These are phyloP conservation scores for Dolichoris vasculosae DNA, from an alignment of 1,140 invertebrate genomes.

Conservation along the genomic window DNA sequence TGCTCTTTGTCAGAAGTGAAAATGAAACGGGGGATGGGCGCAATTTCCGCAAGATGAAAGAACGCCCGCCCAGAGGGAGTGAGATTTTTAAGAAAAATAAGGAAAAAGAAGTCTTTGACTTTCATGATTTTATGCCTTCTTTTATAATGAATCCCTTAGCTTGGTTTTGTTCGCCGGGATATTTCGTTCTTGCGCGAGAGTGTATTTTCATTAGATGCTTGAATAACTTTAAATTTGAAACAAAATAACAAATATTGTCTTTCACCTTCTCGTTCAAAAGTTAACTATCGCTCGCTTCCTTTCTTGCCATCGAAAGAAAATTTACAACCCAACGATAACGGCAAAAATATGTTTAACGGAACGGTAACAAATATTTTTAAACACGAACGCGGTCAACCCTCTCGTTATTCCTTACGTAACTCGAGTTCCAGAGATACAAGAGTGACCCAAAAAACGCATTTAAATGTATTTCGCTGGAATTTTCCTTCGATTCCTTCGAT, in stretches of 20 bases:
- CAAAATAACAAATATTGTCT: not conserved
- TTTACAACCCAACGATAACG: too few species aligned
- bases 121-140: not conserved
- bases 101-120: conserved; percentile 36
- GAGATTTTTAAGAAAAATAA: conserved; percentile 40
- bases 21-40: conserved; percentile 44
- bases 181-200: not conserved
- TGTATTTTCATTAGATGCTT: not conserved
- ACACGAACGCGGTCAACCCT: too few species aligned
- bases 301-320: too few species aligned
- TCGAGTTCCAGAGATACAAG: too few species aligned
- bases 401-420: too few species aligned
- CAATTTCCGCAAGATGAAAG: conserved; percentile 51
- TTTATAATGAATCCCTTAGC: conserved; percentile 25
- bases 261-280: not conserved
- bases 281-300: too few species aligned
- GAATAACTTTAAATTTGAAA: not conserved
- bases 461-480: too few species aligned
- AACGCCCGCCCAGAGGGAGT: not conserved
- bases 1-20: conserved; percentile 51
- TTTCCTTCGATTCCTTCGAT: not conserved
- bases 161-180: not conserved
- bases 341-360: too few species aligned
- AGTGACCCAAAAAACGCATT: too few species aligned
- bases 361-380: too few species aligned